phyloP scores from a whole-genome alignment of 2,888 invertebrate genomes.

The Congeria kusceri region DNA sequence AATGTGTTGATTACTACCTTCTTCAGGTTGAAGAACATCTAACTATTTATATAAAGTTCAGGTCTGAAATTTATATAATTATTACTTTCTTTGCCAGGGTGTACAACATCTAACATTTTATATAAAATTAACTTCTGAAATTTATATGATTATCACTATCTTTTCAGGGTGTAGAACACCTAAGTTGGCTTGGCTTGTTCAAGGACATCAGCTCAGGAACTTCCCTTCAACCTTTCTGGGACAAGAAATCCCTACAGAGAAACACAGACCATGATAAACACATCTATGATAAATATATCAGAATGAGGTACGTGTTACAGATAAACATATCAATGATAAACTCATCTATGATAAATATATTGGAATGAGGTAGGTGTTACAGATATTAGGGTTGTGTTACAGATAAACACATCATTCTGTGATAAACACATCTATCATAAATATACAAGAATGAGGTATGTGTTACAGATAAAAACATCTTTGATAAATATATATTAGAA shows the following conservation, averaged over 20 bases:
- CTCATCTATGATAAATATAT: constrained; percentile 53
- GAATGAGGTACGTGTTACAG: constrained; percentile 75
- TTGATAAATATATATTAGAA: no score
- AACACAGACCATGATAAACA: constrained; percentile 75
- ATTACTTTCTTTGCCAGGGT: no score
- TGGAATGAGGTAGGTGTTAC: no score
- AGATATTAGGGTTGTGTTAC: no score
- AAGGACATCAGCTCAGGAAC: constrained; percentile 83
- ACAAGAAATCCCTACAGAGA: constrained; percentile 76
- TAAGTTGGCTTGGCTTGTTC: constrained; percentile 84
- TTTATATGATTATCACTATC: neutral
- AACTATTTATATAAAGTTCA: no score
- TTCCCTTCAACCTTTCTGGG: constrained; percentile 82
- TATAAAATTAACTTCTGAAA: no score
- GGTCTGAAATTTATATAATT: no score
- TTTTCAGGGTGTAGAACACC: constrained; percentile 82
- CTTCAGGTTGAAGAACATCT: no score
- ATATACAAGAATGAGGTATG: constrained; percentile 82
- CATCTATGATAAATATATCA: constrained; percentile 81
- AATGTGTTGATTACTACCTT: no score
- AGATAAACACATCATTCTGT: no score
- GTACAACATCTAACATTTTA: no score
- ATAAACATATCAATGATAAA: constrained; percentile 16
- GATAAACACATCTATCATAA: constrained; percentile 79
- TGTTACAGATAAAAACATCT: no score